Percentiles rank a stretch among this genome's conserved stretches.
Conservation (phyloP, 2,888 invertebrate genomes). For the Caenorhabditis becei region DNA sequence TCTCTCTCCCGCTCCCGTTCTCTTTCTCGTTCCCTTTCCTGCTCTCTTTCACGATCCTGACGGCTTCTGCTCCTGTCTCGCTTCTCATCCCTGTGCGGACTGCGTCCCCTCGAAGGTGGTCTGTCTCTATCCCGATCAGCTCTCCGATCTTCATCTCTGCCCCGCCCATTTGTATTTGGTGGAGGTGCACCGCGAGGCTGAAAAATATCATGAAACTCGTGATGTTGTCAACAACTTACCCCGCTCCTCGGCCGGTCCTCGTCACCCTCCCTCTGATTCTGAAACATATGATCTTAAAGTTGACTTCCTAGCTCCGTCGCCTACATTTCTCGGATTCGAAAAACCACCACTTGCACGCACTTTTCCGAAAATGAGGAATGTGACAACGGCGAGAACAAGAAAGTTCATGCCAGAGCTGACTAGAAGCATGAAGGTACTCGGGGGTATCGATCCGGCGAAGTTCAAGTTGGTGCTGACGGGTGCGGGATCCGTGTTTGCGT, state of each 20-base stretch:
- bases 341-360: slow-evolving; percentile 9
- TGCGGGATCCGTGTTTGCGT: neutral
- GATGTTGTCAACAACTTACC: slow-evolving; percentile 2
- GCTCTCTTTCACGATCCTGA: slow-evolving; percentile 27
- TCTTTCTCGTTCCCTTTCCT: slow-evolving; percentile 6
- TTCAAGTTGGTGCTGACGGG: slow-evolving; percentile 7
- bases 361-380: slow-evolving; percentile 9
- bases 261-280: neutral
- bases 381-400: neutral
- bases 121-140: neutral
- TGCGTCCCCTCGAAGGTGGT: neutral
- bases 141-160: neutral
- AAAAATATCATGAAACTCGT: neutral
- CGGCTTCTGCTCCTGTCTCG: slow-evolving; percentile 27
- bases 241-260: slow-evolving; percentile 17
- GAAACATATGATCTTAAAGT: neutral
- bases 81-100: neutral
- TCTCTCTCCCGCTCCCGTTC: slow-evolving; percentile 27
- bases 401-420: slow-evolving; percentile 16
- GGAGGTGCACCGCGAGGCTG: slow-evolving; percentile 13
- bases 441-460: slow-evolving; percentile 29
- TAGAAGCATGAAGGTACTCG: slow-evolving; percentile 42
- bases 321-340: slow-evolving; percentile 16
- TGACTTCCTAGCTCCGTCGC: neutral
- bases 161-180: no score